These are phyloP conservation scores for Zootoca vivipara DNA, from an alignment of 2,113 vertebrate species.

Conservation along the genomic window DNA sequence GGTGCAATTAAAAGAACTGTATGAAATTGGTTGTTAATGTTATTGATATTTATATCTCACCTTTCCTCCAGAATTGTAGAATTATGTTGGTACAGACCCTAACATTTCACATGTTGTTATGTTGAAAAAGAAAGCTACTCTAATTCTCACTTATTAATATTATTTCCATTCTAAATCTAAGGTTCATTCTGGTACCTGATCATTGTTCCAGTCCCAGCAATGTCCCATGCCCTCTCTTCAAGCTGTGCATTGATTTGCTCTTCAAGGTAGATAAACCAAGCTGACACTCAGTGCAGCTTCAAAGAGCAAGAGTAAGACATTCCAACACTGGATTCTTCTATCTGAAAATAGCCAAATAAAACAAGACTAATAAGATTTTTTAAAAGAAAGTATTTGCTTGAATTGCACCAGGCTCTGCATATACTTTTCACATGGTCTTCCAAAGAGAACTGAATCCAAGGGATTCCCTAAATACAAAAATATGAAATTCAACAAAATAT, in stretches of 20 bases:
- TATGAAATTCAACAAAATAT: not conserved
- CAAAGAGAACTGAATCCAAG: not conserved
- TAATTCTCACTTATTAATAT: not conserved
- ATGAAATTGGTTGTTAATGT: not conserved
- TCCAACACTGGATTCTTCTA: constrained; percentile 47
- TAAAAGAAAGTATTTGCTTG: not conserved
- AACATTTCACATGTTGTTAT: not conserved
- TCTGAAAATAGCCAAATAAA: constrained; percentile 46
- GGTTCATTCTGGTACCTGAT: constrained; percentile 44
- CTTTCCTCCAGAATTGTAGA: too few relatives aligned
- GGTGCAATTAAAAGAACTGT: not conserved
- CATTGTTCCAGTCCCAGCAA: constrained; percentile 52
- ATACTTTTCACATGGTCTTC: not conserved
- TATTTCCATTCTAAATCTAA: not conserved
- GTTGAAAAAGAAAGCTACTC: rapidly evolving
- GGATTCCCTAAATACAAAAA: not conserved
- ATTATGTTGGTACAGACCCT: not conserved
- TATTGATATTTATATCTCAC: not conserved
- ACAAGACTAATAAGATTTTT: constrained; percentile 22
- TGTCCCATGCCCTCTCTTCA: constrained; percentile 65
- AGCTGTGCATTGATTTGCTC: constrained; percentile 50
- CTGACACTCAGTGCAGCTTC: constrained; percentile 20
- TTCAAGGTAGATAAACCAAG: constrained; percentile 48
- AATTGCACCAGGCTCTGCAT: not conserved
- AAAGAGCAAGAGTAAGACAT: not conserved